These are phyloP conservation scores for human (Homo sapiens) DNA, from an alignment of 2,113 vertebrate species.

Conservation along the genomic window GRCh38 chr2:218138501-218139000, in stretches of 20 bases:
- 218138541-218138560: neutral
- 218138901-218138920: neutral
- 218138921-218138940: neutral
- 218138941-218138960: fast-evolving
- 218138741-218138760: neutral
- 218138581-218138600: neutral
- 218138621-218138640: neutral
- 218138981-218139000: neutral
- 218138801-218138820: neutral
- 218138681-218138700: neutral
- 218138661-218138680: neutral
- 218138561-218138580: neutral
- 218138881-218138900: neutral
- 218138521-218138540: neutral
- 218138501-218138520: too few relatives aligned
- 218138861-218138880: neutral
- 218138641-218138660: neutral
- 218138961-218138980: neutral
- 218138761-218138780: neutral
- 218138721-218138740: neutral
- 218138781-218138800: neutral
- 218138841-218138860: neutral
- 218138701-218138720: neutral
- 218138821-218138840: neutral
- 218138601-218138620: neutral